Base-by-base conservation (phyloP, 2,888 invertebrate species). In the Allophyes oxyacanthae region DNA sequence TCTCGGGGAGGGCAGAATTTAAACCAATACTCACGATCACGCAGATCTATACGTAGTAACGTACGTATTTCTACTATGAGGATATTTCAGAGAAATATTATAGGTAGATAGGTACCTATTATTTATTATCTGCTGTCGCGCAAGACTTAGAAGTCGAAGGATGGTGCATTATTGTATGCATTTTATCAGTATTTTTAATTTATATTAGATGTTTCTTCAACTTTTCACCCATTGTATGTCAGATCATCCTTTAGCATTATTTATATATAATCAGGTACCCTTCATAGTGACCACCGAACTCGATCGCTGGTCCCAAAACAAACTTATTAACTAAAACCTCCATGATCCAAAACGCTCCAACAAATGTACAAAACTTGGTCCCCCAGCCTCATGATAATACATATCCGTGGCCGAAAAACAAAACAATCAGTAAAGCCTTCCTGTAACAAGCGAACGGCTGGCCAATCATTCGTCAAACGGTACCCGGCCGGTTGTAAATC, bases 381-480 rank as follows among this genome's bases (percentile, higher is more conserved):
- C 64, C 57, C 50, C 56, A 52, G 51, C 34, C 40, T 58, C 48
- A 52, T 48, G 61, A 75, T 72, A 75, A 75, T 72, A 75, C 64
- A 72, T 64, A 78, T 78, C 72, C 64, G 56, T 77, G 75, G 66
- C 75, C 73, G 81, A 77, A 82, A 85, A 86, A 84, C 85, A 86
- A 87, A 84, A 85, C 82, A 84, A 82, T 80, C 75, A 82, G 82
- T 81, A 77, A 82, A 83, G 85, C 82, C 81, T 84, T 81, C 81
- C 82, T 81, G 84, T 82, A 81, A 78, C 81, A 82, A 78, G 83
- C 83, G 78, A 74, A 74, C 83, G 87, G 82, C 86, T 86, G 91
- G 90, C 88, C 89, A 90, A 90, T 90, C 91, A 91, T 91, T 89
- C 92, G 92, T 91, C 92, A 92, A 89, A 87, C 88, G 83, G 75